A percentile compares a stretch with the other conserved stretches of the same genome.
phyloP scores from a whole-genome alignment of 2,888 invertebrate genomes.

The Furcula furcula region DNA sequence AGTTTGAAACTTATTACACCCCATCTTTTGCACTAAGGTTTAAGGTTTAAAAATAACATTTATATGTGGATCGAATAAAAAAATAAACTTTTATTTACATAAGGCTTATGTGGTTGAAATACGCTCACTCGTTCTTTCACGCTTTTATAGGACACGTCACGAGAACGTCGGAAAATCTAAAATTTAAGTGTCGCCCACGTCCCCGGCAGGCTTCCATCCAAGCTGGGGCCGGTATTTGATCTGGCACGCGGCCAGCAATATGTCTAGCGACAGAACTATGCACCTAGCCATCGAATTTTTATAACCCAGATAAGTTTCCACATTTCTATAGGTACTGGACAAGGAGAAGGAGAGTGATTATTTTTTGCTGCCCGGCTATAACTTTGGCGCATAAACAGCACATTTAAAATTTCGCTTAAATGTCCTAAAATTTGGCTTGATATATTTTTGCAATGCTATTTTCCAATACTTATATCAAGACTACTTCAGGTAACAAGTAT shows the following conservation, averaged over 20 bases:
- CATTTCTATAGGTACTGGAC: constrained; percentile 13
- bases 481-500: no score
- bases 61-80: no score
- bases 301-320: constrained; percentile 57
- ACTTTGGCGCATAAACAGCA: constrained; percentile 22
- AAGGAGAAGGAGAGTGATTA: neutral
- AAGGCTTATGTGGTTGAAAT: no score
- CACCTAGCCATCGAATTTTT: constrained; percentile 58
- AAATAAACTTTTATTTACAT: no score
- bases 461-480: no score
- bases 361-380: neutral
- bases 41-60: no score
- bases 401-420: no score
- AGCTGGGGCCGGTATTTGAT: constrained; percentile 54
- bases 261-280: constrained; percentile 58
- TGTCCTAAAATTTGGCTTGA: no score
- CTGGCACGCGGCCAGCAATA: constrained; percentile 68
- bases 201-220: constrained; percentile 38
- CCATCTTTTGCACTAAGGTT: no score
- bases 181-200: constrained; percentile 64
- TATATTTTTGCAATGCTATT: no score
- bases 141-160: constrained; percentile 22
- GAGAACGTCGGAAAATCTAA: constrained; percentile 45
- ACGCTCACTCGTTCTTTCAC: constrained; percentile 3
- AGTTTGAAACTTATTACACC: no score